Percentiles rank a stretch among this genome's conserved stretches.
Evolutionary conservation across 2,888 invertebrate species (phyloP).

Genomic region (Erebia aethiops): DNA sequence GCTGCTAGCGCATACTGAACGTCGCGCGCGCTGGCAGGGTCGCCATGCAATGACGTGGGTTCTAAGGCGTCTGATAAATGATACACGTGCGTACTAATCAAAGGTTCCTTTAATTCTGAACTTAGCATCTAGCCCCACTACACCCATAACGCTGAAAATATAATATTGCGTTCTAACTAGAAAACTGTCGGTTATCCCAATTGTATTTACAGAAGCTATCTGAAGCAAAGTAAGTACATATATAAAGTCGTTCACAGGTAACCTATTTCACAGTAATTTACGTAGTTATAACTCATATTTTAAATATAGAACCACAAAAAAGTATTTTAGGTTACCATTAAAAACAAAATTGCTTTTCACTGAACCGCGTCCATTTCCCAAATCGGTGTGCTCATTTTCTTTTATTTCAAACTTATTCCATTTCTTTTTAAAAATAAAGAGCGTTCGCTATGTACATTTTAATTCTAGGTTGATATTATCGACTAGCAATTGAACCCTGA

Average conservation of each 20-base stretch:
- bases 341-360: conserved; percentile 25
- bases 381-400: conserved; percentile 18
- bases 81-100: no score
- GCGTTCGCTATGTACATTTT: background rate
- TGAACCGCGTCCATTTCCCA: conserved; percentile 10
- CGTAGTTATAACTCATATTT: background rate
- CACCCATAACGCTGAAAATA: background rate
- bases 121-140: no score
- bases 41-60: no score
- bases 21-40: no score
- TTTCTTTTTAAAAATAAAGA: conserved; percentile 5
- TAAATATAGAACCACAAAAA: background rate
- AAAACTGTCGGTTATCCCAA: no score
- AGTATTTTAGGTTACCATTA: background rate
- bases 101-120: no score
- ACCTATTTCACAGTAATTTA: background rate
- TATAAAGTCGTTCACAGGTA: background rate
- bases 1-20: no score
- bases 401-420: conserved; percentile 3
- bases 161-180: background rate
- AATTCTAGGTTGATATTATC: background rate
- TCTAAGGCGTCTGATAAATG: no score
- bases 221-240: background rate
- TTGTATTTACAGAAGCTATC: background rate
- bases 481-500: no score